These are phyloP conservation scores for Setophaga petechia DNA, from an alignment of 2,113 vertebrate species.

Conservation along the genomic window DNA sequence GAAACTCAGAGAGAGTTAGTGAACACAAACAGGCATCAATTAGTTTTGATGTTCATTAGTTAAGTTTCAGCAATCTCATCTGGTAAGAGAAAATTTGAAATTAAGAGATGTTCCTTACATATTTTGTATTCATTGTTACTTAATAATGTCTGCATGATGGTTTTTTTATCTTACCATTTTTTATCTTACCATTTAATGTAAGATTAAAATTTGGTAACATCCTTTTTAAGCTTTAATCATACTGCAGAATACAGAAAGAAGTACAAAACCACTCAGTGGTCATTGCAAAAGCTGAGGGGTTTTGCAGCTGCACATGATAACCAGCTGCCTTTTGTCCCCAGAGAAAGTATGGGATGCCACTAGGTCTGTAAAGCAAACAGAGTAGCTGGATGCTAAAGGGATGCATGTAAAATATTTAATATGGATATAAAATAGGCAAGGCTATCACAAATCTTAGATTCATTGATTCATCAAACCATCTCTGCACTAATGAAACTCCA, in stretches of 20 bases:
- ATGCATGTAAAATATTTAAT: neutral
- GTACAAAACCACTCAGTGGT: neutral
- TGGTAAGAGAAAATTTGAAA: neutral
- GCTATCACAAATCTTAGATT: neutral
- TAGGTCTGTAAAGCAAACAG: neutral
- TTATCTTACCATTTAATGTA: neutral
- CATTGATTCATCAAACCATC: neutral
- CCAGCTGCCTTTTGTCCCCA: neutral
- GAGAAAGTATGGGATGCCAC: neutral
- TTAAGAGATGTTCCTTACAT: neutral
- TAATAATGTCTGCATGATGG: neutral
- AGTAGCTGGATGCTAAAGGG: neutral
- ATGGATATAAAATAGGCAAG: neutral
- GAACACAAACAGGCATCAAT: neutral
- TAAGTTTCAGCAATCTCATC: neutral
- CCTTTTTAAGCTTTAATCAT: neutral
- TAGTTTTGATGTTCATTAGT: neutral
- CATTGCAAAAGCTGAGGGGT: neutral
- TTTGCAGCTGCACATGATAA: neutral
- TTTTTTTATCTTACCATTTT: neutral
- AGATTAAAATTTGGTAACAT: neutral
- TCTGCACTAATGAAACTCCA: neutral
- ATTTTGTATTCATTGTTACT: neutral
- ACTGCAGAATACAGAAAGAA: neutral
- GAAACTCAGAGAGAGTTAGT: neutral